Evolutionary conservation across 2,797 vertebrate genomes (phyloP), one percentile per base, ranked within the genome.

Genomic region (Argyrosomus regius): DNA sequence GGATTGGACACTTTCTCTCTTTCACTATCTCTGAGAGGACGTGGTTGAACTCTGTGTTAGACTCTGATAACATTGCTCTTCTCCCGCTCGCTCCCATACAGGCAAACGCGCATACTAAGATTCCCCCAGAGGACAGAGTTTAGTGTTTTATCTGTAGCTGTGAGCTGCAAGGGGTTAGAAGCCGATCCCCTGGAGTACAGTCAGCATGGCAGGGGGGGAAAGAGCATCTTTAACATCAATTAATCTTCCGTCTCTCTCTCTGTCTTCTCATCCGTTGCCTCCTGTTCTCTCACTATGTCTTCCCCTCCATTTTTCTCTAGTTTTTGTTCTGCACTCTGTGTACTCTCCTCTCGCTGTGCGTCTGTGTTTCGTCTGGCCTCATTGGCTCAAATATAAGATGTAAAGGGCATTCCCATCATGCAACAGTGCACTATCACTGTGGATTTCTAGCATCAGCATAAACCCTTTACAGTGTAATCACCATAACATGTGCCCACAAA

Each of bases 361-460:
- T 75, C 18, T 76, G 35, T 46, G 60, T 18, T 28, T 75, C 56
- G 16, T 73, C 45, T 72, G 79, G 52, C 81, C 78, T 79, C 60
- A 81, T 83, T 77, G 76, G 80, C 84, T 89, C 57, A 72, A 81
- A 84, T 82, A 58, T 65, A 78, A 60, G 41, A 87, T 88, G 74
- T 78, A 92, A 91, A 94, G 89, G 84, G 76, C 89, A 91, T 87
- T 87, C 88, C 90, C 88, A 91, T 91, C 88, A 94, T 91, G 90
- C 91, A 86, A 74, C 86, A 84, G 84, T 82, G 83, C 76, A 78
- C 87, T 88, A 91, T 90, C 74, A 78, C 77, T 43, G 73, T 78
- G 81, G 78, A 80, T 87, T 82, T 80, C 78, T 50, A 72, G 78
- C 86, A 77, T 90, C 85, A 88, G 87, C 85, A 86, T 92, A 90